These are phyloP conservation scores for Agriotes lineatus DNA, from an alignment of 2,888 invertebrate species.

Conservation along the genomic window DNA sequence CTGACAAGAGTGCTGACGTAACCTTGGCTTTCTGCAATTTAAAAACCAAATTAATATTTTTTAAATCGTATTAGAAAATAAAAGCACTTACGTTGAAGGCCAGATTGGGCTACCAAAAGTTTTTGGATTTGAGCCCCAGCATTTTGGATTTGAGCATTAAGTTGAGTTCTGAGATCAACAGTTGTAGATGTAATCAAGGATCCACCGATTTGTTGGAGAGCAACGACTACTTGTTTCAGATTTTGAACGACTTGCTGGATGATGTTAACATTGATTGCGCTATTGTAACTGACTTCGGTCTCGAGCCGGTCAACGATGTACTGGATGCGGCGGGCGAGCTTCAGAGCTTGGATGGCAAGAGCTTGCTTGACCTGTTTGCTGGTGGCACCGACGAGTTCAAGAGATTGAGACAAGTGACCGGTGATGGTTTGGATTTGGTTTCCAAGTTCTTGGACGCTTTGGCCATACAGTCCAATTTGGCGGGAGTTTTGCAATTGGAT, in stretches of 20 bases:
- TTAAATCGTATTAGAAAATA: background rate
- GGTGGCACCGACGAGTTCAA: slow-evolving; percentile 8
- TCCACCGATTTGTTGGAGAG: slow-evolving; percentile 24
- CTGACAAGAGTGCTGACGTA: background rate
- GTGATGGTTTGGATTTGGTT: slow-evolving; percentile 25
- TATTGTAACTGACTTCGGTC: slow-evolving; percentile 17
- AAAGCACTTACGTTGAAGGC: background rate
- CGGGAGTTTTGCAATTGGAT: slow-evolving; percentile 27
- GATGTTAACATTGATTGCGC: background rate
- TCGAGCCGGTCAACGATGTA: slow-evolving; percentile 23
- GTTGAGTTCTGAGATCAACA: slow-evolving; percentile 8
- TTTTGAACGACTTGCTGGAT: background rate
- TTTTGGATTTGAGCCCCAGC: slow-evolving; percentile 28
- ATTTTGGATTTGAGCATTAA: slow-evolving; percentile 21
- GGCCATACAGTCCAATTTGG: slow-evolving; percentile 6
- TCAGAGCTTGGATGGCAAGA: slow-evolving; percentile 20
- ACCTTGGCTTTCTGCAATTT: background rate
- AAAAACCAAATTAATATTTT: background rate
- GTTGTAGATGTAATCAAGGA: slow-evolving; percentile 1
- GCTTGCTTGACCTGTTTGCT: slow-evolving; percentile 24
- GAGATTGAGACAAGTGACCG: slow-evolving; percentile 21
- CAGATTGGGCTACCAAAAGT: slow-evolving; percentile 3
- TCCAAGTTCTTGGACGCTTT: slow-evolving; percentile 13
- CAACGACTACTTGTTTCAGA: slow-evolving; percentile 1
- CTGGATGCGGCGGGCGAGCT: slow-evolving; percentile 19